These are phyloP conservation scores for Pollenia angustigena DNA, from an alignment of 2,888 invertebrate species.

Conservation along the genomic window DNA sequence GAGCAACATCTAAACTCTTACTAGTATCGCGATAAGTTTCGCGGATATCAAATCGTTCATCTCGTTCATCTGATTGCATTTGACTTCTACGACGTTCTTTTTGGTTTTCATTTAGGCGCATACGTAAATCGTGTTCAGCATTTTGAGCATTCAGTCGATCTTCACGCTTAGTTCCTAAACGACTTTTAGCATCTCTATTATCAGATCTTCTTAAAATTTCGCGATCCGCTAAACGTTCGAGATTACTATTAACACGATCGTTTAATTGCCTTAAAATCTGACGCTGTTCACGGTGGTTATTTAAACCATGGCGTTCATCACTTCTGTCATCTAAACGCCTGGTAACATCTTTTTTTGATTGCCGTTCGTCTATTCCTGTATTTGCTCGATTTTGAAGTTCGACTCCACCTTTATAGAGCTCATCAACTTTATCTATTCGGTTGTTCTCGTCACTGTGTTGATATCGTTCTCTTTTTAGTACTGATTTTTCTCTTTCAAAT, in stretches of 20 bases:
- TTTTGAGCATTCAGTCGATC: not conserved
- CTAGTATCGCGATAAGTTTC: not conserved
- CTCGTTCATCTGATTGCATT: conserved; percentile 6
- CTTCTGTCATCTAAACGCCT: conserved; percentile 17
- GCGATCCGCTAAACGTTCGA: not conserved
- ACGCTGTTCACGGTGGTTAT: not conserved
- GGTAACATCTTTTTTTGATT: not conserved
- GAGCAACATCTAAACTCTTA: not conserved
- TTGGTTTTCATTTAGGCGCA: not conserved
- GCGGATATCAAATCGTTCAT: too few relatives aligned
- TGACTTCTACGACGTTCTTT: not conserved
- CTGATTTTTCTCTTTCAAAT: not conserved
- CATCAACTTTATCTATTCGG: not conserved
- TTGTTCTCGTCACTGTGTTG: not conserved
- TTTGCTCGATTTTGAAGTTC: not conserved
- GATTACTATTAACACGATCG: not conserved
- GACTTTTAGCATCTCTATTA: not conserved
- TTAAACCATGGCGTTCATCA: conserved; percentile 6
- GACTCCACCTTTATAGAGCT: not conserved
- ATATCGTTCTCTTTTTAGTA: not conserved
- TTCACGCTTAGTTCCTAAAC: not conserved
- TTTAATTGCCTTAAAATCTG: not conserved
- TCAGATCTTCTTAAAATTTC: not conserved
- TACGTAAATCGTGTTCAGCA: not conserved
- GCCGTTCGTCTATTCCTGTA: not conserved